Conservation (phyloP, 2,888 invertebrate species). For the Adineta ricciae region DNA sequence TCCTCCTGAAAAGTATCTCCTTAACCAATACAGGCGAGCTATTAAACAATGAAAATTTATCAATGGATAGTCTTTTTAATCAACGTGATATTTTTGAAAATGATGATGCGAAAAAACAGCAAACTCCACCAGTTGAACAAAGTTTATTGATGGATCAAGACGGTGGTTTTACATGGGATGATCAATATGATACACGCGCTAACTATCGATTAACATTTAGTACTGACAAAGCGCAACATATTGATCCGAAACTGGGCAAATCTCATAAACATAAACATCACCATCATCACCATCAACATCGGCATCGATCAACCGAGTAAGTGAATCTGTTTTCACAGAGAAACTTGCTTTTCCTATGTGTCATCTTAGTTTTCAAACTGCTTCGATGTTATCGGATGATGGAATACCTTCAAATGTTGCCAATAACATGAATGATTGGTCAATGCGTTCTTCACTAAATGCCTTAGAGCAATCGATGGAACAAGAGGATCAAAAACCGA, state of each 20-base stretch:
- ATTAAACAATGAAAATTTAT: background rate
- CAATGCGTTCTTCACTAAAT: slow-evolving; percentile 6
- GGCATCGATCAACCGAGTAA: background rate
- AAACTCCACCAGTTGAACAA: background rate
- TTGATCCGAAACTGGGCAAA: background rate
- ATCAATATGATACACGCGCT: background rate
- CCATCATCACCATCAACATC: background rate
- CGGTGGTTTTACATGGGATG: slow-evolving; percentile 14
- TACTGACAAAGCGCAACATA: background rate
- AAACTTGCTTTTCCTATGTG: background rate
- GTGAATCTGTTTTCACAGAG: background rate
- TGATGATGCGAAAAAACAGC: background rate
- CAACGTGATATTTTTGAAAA: background rate
- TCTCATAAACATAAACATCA: background rate
- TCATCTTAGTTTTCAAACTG: background rate
- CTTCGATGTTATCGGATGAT: background rate
- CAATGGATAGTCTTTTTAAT: background rate
- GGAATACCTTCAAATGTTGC: background rate
- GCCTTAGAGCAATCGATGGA: background rate
- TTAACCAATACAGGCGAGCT: background rate
- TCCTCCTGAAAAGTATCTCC: background rate
- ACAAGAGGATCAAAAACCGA: background rate
- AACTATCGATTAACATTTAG: slow-evolving; percentile 18
- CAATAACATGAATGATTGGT: slow-evolving; percentile 15
- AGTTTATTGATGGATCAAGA: background rate